Evolutionary conservation across 2,888 invertebrate species (phyloP), one percentile per base, ranked within the genome.

Genomic region (Cephus spinipes): DNA sequence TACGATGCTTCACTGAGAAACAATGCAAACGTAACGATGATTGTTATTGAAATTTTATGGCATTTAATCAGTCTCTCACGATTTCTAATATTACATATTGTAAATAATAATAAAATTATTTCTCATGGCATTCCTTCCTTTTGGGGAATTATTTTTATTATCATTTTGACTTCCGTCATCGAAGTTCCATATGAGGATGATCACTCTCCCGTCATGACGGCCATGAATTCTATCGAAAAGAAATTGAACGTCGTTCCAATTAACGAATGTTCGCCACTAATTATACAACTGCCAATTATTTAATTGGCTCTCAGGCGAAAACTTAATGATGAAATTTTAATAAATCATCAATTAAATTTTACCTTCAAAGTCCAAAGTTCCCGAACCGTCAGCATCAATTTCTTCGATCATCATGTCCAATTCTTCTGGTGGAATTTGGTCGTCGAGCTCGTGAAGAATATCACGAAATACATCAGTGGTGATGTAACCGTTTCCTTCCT

Each of bases 301-400:
- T 4, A 15, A 40, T 15, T 40, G 15, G 9, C 9, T 23, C 55
- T 55, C 23, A 23, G 2, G 2, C 55, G 55, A 55, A 91, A 0
- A 15, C 15, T 12, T 15, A 40, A 15, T 23, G 2, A 40, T 15
- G 40, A 40, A 40, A 40, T 23, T 40, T 40, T 40, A 40, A 23
- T 40, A 40, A 40, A 40, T 55, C 23, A 23, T 55, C 0, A 55
- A 55, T 23, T 55, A 6, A 55, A 55, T 55, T 77, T 91, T 93
- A 98, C 98, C 98, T 94, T 99, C 98, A 92, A 98, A 99, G 92
- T 99, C 99, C 85, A 99, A 98, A 74, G 98, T 99, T 84, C 99
- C 99, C 23, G 98, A 98, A 81, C 98, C 98, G 92, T 99, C 98
- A 77, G 98, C 96, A 93, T 99, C 98, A 90, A 98, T 98, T 94